Percentiles rank a stretch among this genome's conserved stretches.
These are phyloP conservation scores for Arvicanthis niloticus DNA, from an alignment of 2,113 vertebrate genomes.

Conservation along the genomic window DNA sequence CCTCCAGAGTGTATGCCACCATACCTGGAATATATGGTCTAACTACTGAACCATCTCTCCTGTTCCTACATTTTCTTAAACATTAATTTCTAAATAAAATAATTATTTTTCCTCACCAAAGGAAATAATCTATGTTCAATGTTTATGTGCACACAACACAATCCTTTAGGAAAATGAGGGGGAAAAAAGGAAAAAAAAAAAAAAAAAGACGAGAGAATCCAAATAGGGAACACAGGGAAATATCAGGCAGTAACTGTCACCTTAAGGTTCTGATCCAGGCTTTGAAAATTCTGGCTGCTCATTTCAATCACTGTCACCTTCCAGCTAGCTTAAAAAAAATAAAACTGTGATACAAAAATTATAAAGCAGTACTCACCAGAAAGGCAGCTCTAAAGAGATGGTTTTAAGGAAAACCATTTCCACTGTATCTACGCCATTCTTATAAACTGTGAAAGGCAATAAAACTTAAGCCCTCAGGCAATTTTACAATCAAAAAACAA, in stretches of 20 bases:
- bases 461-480: slow-evolving; percentile 71
- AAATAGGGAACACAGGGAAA: neutral
- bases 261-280: neutral
- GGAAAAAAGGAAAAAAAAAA: neutral
- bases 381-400: slow-evolving; percentile 75
- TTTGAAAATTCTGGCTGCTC: neutral
- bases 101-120: slow-evolving; percentile 7
- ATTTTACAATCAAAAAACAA: slow-evolving; percentile 35
- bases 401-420: slow-evolving; percentile 80
- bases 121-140: neutral
- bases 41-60: neutral
- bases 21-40: neutral
- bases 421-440: slow-evolving; percentile 74
- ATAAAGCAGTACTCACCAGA: slow-evolving; percentile 80
- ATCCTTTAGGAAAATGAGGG: neutral
- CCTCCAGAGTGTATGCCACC: neutral
- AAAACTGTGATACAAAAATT: slow-evolving; percentile 38
- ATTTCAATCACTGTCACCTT: neutral
- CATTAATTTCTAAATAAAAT: neutral
- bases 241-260: neutral
- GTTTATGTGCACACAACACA: neutral
- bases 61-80: neutral
- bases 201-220: neutral
- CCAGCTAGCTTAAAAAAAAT: slow-evolving; percentile 31
- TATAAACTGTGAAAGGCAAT: slow-evolving; percentile 80